These are phyloP conservation scores for Morbakka virulenta DNA, from an alignment of 30 jellyfish, hydroid and myxozoan genomes.

Conservation along the genomic window DNA sequence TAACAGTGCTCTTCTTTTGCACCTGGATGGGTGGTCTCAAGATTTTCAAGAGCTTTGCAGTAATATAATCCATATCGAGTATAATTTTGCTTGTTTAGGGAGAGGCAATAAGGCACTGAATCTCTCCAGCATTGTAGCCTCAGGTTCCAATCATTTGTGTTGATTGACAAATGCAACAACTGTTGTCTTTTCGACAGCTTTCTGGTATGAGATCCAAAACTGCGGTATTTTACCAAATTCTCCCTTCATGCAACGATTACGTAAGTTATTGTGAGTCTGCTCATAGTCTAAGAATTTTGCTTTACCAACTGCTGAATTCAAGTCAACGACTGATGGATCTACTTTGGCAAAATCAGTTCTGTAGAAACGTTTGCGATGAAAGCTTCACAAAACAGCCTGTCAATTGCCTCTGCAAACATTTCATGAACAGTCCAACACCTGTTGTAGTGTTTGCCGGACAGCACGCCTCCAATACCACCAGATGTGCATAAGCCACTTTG, in stretches of 20 bases:
- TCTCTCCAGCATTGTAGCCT: neutral
- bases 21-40: conserved; percentile 24
- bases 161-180: neutral
- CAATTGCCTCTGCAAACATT: conserved; percentile 21
- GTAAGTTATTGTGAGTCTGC: no score
- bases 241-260: conserved; percentile 9
- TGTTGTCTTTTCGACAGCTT: conserved; percentile 19
- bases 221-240: conserved; percentile 29
- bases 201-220: conserved; percentile 21
- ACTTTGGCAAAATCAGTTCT: no score
- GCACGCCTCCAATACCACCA: conserved; percentile 35
- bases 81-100: conserved; percentile 9
- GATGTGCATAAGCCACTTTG: conserved; percentile 48
- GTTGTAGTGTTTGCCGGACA: conserved; percentile 47
- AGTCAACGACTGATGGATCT: no score
- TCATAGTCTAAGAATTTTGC: no score
- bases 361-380: no score
- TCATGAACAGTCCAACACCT: conserved; percentile 44
- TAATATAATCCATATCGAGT: conserved; percentile 7
- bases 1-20: conserved; percentile 20
- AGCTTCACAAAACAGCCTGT: conserved; percentile 23
- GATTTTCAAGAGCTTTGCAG: conserved; percentile 3
- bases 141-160: neutral
- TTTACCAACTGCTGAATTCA: no score
- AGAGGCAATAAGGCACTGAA: neutral